Percentiles rank a stretch among this genome's conserved stretches.
Evolutionary conservation across 2,888 invertebrate genomes (phyloP).

Genomic region (Cordilura impudica): DNA sequence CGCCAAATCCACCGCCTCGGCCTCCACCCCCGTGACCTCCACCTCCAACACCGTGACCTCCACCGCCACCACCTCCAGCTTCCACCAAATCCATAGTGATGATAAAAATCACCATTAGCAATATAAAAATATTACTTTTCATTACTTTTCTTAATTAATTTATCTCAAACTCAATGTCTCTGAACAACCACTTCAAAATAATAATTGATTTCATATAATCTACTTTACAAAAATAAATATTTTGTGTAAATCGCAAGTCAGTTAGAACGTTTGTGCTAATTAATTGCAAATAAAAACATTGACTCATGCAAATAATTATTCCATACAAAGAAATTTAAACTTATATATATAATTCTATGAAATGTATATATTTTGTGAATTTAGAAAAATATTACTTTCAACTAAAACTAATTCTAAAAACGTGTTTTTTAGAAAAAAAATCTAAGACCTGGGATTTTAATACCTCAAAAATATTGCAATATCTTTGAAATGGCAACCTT

Average conservation of each 20-base stretch:
- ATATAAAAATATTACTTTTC: conserved; percentile 10
- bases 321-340: too few species aligned
- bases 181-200: background rate
- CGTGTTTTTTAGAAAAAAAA: too few species aligned
- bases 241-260: conserved; percentile 15
- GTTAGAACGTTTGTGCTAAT: conserved; percentile 36
- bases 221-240: conserved; percentile 15
- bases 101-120: conserved; percentile 6
- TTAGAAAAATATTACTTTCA: too few species aligned
- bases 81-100: background rate
- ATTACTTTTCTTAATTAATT: background rate
- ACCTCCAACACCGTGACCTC: background rate
- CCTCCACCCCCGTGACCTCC: conserved; percentile 16
- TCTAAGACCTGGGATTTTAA: too few species aligned
- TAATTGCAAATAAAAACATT: background rate
- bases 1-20: conserved; percentile 7
- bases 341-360: too few species aligned
- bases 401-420: too few species aligned
- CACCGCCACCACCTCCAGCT: background rate
- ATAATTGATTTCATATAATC: conserved; percentile 1
- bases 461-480: too few species aligned
- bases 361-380: too few species aligned
- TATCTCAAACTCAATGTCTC: background rate
- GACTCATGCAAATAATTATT: background rate
- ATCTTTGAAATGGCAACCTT: too few species aligned